A percentile compares a stretch with the other conserved stretches of the same genome.
phyloP scores from a whole-genome alignment of 1,140 invertebrate genomes.

The Drosophila miranda region DNA sequence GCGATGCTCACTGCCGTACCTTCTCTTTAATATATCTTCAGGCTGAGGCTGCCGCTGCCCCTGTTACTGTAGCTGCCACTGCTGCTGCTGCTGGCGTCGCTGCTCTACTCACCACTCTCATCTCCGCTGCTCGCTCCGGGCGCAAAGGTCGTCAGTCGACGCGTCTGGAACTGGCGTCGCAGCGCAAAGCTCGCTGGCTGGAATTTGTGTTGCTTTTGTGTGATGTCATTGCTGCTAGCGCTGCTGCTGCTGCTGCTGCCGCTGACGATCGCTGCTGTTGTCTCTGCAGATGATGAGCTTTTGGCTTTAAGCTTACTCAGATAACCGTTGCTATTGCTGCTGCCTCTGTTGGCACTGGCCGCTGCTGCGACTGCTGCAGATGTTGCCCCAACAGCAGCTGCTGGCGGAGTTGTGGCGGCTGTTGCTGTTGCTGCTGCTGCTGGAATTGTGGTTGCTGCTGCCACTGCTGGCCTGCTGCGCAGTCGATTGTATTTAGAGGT shows the following conservation, averaged over 20 bases:
- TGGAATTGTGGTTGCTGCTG: constrained; percentile 31
- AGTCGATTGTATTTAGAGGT: constrained; percentile 64
- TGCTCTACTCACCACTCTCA: constrained; percentile 62
- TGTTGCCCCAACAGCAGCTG: constrained; percentile 11
- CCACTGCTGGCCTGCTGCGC: constrained; percentile 42
- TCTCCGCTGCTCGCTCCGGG: constrained; percentile 42
- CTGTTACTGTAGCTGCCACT: no score
- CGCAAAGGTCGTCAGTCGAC: constrained; percentile 68
- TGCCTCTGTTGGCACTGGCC: constrained; percentile 22
- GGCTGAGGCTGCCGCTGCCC: no score
- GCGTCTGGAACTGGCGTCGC: constrained; percentile 73
- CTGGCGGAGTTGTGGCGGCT: constrained; percentile 13
- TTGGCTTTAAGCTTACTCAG: constrained; percentile 60
- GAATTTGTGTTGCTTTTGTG: constrained; percentile 57
- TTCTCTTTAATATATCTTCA: no score
- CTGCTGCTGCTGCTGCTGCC: constrained; percentile 23
- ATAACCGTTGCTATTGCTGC: constrained; percentile 48
- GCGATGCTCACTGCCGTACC: no score
- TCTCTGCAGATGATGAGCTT: constrained; percentile 25
- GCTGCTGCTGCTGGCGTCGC: constrained; percentile 4
- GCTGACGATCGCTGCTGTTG: constrained; percentile 33
- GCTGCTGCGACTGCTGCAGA: constrained; percentile 17
- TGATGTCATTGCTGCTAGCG: constrained; percentile 45
- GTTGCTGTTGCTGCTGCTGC: constrained; percentile 13
- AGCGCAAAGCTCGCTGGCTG: constrained; percentile 64